Conservation (phyloP, 2,797 vertebrate species). For the Tauraco hartlaubi region DNA sequence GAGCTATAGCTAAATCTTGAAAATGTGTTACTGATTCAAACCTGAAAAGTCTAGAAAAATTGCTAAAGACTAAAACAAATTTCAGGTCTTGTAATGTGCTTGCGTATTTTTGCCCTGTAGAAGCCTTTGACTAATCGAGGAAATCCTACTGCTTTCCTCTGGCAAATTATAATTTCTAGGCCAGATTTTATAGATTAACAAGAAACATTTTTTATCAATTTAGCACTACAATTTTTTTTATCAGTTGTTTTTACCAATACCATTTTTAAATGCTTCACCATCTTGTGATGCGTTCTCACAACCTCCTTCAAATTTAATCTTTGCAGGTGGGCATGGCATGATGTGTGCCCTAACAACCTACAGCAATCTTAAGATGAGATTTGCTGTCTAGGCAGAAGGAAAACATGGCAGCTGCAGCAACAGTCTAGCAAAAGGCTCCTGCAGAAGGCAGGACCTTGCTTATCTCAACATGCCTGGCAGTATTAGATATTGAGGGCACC, state of each 20-base stretch:
- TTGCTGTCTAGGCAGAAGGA: not conserved
- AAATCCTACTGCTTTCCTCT: not conserved
- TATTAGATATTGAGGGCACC: not conserved
- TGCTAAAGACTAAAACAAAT: not conserved
- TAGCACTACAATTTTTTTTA: too few relatives aligned
- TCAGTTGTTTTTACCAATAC: not conserved
- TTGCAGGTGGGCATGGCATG: accelerated
- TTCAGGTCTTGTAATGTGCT: not conserved
- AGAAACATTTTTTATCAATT: not conserved
- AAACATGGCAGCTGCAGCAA: accelerated
- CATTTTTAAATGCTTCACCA: not conserved
- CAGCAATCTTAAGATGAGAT: not conserved
- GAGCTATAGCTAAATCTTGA: not conserved
- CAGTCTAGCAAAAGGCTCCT: not conserved
- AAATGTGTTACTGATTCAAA: too few relatives aligned
- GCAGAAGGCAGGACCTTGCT: not conserved
- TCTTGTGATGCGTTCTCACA: not conserved
- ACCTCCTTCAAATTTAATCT: not conserved
- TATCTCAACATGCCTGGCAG: not conserved
- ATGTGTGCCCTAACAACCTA: not conserved
- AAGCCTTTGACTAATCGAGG: not conserved
- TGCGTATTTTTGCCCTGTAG: not conserved
- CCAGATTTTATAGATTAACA: not conserved
- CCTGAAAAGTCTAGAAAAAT: not conserved
- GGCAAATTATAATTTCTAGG: not conserved